Conservation (phyloP, 2,113 vertebrate species). For the Phalacrocorax carbo region DNA sequence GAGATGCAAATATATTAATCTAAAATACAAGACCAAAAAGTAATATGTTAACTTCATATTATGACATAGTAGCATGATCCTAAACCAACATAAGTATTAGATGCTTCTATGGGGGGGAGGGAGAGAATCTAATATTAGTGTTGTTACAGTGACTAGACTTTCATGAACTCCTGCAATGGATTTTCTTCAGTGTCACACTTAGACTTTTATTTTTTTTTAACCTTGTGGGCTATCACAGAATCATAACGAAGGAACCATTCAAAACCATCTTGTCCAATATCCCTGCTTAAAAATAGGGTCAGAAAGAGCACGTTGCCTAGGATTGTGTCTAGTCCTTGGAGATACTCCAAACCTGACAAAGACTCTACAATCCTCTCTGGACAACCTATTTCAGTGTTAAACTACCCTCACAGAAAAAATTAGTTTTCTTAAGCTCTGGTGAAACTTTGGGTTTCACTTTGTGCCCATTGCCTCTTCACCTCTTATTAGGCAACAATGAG, state of each 20-base stretch:
- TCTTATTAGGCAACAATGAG: neutral
- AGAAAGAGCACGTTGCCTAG: neutral
- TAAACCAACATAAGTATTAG: neutral
- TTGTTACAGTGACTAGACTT: neutral
- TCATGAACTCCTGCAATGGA: neutral
- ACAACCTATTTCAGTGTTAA: neutral
- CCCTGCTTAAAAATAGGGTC: neutral
- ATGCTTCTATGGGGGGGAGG: fast-evolving
- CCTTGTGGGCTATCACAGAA: neutral
- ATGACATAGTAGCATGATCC: neutral
- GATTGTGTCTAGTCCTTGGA: neutral
- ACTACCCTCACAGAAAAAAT: neutral
- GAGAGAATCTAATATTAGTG: too few species aligned
- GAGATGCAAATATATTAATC: neutral
- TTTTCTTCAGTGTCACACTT: neutral
- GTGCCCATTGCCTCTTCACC: neutral
- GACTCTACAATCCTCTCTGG: neutral
- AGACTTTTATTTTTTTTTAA: neutral
- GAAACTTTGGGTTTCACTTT: neutral
- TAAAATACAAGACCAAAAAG: neutral
- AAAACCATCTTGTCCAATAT: neutral
- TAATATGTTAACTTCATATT: neutral
- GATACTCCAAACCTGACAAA: neutral
- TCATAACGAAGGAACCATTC: neutral
- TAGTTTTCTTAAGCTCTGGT: neutral